Evolutionary conservation across 2,113 vertebrate genomes (phyloP).

Genomic region (Sceloporus tristichus): DNA sequence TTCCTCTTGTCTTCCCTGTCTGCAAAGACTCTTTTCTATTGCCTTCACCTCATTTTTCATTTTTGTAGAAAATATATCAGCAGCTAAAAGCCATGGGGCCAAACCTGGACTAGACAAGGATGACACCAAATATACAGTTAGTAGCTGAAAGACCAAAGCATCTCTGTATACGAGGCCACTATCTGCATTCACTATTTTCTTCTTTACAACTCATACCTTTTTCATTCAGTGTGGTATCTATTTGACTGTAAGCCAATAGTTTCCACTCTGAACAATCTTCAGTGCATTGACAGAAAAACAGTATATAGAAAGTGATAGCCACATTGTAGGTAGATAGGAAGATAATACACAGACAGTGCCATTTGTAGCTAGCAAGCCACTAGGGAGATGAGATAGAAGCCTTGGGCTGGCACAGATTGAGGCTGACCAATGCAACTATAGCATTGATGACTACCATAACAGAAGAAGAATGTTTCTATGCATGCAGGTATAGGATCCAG

Average conservation of each 20-base stretch:
- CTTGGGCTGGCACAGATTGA: background rate
- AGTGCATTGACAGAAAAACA: background rate
- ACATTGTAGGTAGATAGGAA: background rate
- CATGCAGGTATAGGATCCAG: background rate
- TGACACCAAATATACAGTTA: background rate
- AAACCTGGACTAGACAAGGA: background rate
- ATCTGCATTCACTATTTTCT: background rate
- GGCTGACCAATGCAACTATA: background rate
- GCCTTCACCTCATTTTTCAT: background rate
- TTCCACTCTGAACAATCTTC: background rate
- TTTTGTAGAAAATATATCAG: background rate
- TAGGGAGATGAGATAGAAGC: background rate
- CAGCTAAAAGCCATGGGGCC: background rate
- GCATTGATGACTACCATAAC: background rate
- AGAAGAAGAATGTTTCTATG: background rate
- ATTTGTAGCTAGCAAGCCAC: background rate
- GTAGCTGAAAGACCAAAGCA: background rate
- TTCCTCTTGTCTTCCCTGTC: background rate
- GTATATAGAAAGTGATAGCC: background rate
- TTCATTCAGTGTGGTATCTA: background rate
- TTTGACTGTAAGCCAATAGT: background rate
- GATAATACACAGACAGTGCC: background rate
- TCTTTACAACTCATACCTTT: background rate
- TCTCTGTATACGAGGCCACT: too few relatives aligned
- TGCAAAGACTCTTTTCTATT: background rate